phyloP scores from a whole-genome alignment of 2,888 invertebrate genomes.

The Drosophila gaucha region DNA sequence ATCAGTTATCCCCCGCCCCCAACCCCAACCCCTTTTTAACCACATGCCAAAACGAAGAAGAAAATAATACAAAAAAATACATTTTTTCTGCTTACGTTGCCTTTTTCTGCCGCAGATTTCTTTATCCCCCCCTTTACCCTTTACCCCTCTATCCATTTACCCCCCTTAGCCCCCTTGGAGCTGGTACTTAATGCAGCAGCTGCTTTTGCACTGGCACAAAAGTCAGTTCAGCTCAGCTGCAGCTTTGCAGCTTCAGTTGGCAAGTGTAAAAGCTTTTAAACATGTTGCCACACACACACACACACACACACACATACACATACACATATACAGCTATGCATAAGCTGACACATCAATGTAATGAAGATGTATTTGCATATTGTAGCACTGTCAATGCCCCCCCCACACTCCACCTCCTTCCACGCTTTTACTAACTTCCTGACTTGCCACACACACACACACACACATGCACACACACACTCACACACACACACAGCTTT shows the following conservation, averaged over 20 bases:
- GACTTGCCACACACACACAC: background rate
- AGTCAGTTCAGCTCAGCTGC: constrained; percentile 58
- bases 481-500: background rate
- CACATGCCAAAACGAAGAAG: constrained; percentile 21
- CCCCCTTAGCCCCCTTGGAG: too few relatives aligned
- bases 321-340: constrained; percentile 50
- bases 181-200: constrained; percentile 12
- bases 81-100: constrained; percentile 65
- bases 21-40: background rate
- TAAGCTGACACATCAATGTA: constrained; percentile 79
- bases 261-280: constrained; percentile 78
- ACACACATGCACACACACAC: background rate
- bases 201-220: constrained; percentile 57
- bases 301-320: constrained; percentile 11
- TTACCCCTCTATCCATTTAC: too few relatives aligned
- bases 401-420: background rate
- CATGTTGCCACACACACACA: constrained; percentile 56
- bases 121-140: background rate
- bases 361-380: constrained; percentile 80
- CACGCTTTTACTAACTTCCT: background rate
- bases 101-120: constrained; percentile 63
- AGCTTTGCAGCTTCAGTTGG: constrained; percentile 56
- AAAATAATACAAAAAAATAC: constrained; percentile 9
- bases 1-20: constrained; percentile 45
- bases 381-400: constrained; percentile 70